Percentiles rank a stretch among this genome's conserved stretches.
These are phyloP conservation scores for Stictonetta naevosa DNA, from an alignment of 2,113 vertebrate genomes.

Conservation along the genomic window DNA sequence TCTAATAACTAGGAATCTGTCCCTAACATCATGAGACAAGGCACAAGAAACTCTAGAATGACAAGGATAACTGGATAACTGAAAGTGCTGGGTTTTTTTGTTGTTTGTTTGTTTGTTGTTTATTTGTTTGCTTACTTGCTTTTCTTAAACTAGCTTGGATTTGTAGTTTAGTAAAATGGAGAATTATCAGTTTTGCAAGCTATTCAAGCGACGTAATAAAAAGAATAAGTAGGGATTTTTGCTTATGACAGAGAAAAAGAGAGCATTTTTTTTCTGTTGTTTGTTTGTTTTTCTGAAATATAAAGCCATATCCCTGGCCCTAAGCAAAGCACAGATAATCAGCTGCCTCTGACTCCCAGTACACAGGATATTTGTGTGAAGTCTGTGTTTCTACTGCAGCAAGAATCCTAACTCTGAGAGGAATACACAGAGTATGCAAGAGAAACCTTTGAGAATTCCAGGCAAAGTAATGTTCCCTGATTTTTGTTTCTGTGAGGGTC, in stretches of 20 bases:
- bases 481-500: not conserved
- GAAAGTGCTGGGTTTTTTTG: not conserved
- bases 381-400: not conserved
- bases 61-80: not conserved
- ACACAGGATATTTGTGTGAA: not conserved
- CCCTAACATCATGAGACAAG: not conserved
- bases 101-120: too few relatives aligned
- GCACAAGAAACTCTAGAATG: not conserved
- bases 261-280: not conserved
- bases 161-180: not conserved
- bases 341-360: not conserved
- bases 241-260: not conserved
- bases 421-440: not conserved
- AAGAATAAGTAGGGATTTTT: not conserved
- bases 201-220: not conserved
- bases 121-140: not conserved
- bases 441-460: not conserved
- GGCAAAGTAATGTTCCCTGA: not conserved
- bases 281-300: not conserved
- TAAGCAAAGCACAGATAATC: accelerated
- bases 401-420: not conserved
- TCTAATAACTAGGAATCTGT: not conserved
- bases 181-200: not conserved
- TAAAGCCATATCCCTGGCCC: not conserved
- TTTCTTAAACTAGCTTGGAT: not conserved